Evolutionary conservation across 2,113 vertebrate species (phyloP).

Genomic region (Sisor rabdophorus): DNA sequence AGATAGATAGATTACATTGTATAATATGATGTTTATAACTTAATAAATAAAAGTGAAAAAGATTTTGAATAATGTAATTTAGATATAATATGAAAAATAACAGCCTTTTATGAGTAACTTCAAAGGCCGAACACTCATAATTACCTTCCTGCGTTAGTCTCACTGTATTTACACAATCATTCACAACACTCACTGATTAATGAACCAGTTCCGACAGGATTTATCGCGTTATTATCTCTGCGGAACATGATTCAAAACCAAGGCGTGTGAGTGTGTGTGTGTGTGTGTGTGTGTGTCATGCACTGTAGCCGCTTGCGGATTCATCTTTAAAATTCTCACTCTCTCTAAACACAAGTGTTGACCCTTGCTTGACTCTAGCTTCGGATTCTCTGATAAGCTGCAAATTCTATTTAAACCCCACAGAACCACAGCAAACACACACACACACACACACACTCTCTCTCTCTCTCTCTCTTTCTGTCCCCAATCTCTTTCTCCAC

Average conservation of each 20-base stretch:
- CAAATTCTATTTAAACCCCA: slow-evolving; percentile 34
- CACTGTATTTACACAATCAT: not conserved
- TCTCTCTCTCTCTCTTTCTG: not conserved
- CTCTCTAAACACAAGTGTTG: slow-evolving; percentile 24
- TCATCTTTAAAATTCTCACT: slow-evolving; percentile 29
- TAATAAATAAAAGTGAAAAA: too few species aligned
- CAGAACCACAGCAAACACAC: slow-evolving; percentile 29
- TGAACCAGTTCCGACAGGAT: not conserved
- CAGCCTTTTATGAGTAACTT: too few species aligned
- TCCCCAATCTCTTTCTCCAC: not conserved
- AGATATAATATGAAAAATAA: too few species aligned
- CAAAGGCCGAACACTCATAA: not conserved
- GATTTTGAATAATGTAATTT: too few species aligned
- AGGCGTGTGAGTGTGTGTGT: not conserved
- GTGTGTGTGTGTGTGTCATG: not conserved
- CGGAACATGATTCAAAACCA: slow-evolving; percentile 1
- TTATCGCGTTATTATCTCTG: not conserved
- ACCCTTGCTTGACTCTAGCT: slow-evolving; percentile 39
- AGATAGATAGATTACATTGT: too few species aligned
- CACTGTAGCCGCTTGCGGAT: not conserved
- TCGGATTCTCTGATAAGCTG: slow-evolving; percentile 40
- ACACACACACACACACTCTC: not conserved
- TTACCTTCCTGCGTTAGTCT: not conserved
- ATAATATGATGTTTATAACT: too few species aligned
- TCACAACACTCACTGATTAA: not conserved